Evolutionary conservation across 2,888 invertebrate genomes (phyloP).

Genomic region (Choristoneura rosaceana): DNA sequence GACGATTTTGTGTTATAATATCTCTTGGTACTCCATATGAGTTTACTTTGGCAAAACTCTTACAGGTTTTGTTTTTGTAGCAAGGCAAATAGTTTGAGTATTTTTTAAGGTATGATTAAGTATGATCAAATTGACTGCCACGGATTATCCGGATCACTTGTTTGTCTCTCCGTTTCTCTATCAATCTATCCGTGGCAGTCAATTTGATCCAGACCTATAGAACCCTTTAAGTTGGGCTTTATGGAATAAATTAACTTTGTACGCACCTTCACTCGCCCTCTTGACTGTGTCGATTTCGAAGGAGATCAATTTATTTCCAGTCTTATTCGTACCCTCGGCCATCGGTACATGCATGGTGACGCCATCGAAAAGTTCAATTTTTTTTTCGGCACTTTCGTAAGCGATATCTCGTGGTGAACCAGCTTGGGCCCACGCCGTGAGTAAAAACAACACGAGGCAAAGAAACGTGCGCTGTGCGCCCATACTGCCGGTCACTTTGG

Average conservation of each 20-base stretch:
- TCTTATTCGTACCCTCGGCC: conserved; percentile 53
- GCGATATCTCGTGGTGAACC: conserved; percentile 49
- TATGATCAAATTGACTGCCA: too few species aligned
- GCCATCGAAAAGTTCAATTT: conserved; percentile 70
- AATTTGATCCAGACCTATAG: too few species aligned
- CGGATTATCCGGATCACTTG: too few species aligned
- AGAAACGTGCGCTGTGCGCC: conserved; percentile 61
- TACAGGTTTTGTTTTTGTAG: too few species aligned
- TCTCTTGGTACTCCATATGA: too few species aligned
- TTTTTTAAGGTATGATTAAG: too few species aligned
- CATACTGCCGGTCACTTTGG: conserved; percentile 67
- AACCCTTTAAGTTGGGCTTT: too few species aligned
- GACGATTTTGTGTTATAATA: too few species aligned
- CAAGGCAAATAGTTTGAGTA: too few species aligned
- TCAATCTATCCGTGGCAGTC: too few species aligned
- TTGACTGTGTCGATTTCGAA: conserved; percentile 66
- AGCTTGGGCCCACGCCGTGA: conserved; percentile 48
- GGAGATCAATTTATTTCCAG: conserved; percentile 61
- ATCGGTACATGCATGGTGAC: conserved; percentile 66
- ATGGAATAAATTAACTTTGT: not conserved
- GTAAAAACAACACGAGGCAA: conserved; percentile 49
- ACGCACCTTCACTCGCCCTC: conserved; percentile 62
- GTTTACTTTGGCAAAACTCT: too few species aligned
- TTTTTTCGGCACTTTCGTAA: conserved; percentile 48
- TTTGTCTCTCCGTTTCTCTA: too few species aligned